Percentiles rank a stretch among this genome's conserved stretches.
Conservation (phyloP, 2,113 vertebrate species). For the Burhinus oedicnemus region DNA sequence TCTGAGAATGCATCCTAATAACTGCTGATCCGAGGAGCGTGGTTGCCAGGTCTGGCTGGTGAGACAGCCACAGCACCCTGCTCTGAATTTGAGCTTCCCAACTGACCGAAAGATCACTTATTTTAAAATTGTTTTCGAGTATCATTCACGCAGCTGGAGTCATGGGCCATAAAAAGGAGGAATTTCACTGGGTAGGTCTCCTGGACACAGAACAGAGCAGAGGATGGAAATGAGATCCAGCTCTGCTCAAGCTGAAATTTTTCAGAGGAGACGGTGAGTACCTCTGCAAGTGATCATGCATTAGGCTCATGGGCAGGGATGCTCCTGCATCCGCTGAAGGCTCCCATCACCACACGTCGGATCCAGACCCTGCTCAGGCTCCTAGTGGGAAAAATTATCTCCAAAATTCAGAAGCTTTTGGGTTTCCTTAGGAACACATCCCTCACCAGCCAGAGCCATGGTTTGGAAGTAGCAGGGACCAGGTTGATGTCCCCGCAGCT, state of each 20-base stretch:
- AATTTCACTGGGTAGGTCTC: conserved; percentile 18
- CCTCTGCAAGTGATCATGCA: background rate
- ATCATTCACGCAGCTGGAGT: background rate
- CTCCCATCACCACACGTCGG: accelerated
- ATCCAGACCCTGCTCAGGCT: background rate
- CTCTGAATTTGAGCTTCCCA: background rate
- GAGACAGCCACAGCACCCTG: background rate
- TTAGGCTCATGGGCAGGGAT: accelerated
- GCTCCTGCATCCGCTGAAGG: background rate
- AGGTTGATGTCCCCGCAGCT: accelerated
- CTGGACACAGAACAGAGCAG: conserved; percentile 44
- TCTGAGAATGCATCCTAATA: accelerated
- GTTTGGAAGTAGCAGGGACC: too few species aligned
- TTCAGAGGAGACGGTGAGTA: accelerated
- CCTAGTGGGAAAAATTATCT: background rate
- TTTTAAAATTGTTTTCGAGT: background rate
- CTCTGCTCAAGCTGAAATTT: background rate
- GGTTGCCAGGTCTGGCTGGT: background rate
- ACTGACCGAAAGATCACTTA: background rate
- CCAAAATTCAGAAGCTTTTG: background rate
- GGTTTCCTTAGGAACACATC: background rate
- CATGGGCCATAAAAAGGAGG: background rate
- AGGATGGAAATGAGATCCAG: conserved; percentile 23
- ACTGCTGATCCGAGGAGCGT: background rate
- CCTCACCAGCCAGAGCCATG: background rate